phyloP scores from a whole-genome alignment of 2,113 vertebrate species.

The Sylvia atricapilla region DNA sequence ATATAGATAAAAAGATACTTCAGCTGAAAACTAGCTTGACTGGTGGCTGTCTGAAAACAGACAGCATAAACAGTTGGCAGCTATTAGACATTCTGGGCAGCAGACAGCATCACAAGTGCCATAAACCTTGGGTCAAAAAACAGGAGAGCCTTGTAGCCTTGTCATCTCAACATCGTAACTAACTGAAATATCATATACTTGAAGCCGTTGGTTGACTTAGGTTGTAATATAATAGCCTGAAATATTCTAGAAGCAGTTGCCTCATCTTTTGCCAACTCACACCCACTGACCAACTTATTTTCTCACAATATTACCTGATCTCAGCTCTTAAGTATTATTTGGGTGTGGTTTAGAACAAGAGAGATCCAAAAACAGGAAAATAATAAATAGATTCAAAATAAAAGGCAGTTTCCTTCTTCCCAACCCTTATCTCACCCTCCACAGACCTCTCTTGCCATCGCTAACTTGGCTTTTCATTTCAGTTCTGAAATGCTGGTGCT shows the following conservation, averaged over 20 bases:
- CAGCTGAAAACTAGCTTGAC: not conserved
- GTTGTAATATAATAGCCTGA: not conserved
- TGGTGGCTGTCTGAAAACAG: not conserved
- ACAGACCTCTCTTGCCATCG: not conserved
- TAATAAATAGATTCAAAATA: not conserved
- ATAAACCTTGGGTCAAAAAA: not conserved
- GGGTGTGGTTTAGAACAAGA: not conserved
- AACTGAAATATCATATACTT: not conserved
- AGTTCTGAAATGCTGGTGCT: not conserved
- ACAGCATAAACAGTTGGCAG: not conserved
- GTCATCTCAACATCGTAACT: not conserved
- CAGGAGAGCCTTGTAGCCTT: not conserved
- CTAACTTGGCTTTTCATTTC: not conserved
- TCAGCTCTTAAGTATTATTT: not conserved
- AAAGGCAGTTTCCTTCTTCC: not conserved
- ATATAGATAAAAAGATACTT: not conserved
- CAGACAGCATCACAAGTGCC: not conserved
- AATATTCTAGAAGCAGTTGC: not conserved
- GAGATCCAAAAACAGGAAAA: not conserved
- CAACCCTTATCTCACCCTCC: not conserved
- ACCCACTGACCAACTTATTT: not conserved
- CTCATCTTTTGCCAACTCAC: not conserved
- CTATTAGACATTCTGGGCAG: not conserved
- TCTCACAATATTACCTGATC: not conserved
- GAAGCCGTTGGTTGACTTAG: not conserved